Evolutionary conservation across 2,888 invertebrate genomes (phyloP).

Genomic region (Timema podura): DNA sequence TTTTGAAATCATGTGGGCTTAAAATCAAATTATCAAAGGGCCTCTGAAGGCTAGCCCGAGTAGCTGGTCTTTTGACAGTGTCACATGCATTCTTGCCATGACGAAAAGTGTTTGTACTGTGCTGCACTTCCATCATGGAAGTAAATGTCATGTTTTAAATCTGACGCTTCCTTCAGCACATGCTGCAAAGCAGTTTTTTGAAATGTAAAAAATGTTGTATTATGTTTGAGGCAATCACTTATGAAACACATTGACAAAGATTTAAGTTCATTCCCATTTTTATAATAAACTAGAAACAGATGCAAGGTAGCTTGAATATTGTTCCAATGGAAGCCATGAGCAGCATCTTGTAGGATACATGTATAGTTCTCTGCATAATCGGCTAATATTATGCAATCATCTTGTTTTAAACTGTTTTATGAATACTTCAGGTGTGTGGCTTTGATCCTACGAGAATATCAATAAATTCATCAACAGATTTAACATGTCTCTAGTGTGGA

Average conservation of each 20-base stretch:
- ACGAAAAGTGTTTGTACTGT: constrained; percentile 4
- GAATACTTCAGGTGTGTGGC: not conserved
- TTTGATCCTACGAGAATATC: not conserved
- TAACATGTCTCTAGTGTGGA: not conserved
- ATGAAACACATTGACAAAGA: too few relatives aligned
- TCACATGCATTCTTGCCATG: too few relatives aligned
- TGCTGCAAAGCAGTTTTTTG: constrained; percentile 6
- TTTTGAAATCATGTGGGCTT: too few relatives aligned
- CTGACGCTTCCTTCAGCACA: not conserved
- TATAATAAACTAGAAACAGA: too few relatives aligned
- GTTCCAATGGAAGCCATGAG: constrained; percentile 23
- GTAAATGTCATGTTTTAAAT: constrained; percentile 6
- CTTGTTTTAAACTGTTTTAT: not conserved
- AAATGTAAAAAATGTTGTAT: constrained; percentile 9
- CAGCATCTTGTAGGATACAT: constrained; percentile 22
- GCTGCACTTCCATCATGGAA: constrained; percentile 6
- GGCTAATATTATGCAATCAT: constrained; percentile 4
- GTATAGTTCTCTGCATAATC: constrained; percentile 23
- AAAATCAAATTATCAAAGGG: too few relatives aligned
- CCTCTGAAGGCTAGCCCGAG: too few relatives aligned
- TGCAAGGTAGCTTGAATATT: too few relatives aligned
- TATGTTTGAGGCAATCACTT: constrained; percentile 1
- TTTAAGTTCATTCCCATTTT: too few relatives aligned
- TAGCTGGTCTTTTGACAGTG: too few relatives aligned
- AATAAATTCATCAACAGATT: not conserved